Conservation (phyloP, 2,113 vertebrate genomes). For the Grus americana region DNA sequence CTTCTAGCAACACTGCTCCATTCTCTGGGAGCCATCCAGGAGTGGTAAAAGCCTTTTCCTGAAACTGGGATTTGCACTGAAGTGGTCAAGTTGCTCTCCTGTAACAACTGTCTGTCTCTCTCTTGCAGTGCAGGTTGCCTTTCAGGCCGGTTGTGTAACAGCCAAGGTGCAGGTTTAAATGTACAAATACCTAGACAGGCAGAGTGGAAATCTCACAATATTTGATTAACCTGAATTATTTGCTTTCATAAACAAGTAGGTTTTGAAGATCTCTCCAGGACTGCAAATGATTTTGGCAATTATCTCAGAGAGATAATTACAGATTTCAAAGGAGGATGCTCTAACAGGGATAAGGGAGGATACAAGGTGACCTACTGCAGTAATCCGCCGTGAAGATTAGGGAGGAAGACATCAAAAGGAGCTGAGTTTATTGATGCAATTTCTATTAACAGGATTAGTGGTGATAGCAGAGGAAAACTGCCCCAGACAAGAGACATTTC, state of each 20-base stretch:
- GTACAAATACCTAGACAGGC: background rate
- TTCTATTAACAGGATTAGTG: conserved; percentile 57
- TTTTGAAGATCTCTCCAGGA: conserved; percentile 62
- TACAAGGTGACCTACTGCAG: conserved; percentile 46
- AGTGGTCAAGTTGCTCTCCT: background rate
- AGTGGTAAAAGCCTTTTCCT: background rate
- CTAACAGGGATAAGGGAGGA: conserved; percentile 1
- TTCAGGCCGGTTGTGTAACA: background rate
- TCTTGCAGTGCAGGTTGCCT: background rate
- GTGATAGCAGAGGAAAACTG: background rate
- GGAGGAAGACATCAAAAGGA: conserved; percentile 45
- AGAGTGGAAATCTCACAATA: background rate
- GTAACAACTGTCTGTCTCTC: background rate
- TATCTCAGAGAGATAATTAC: conserved; percentile 61
- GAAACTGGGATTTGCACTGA: background rate
- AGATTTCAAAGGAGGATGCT: conserved; percentile 57
- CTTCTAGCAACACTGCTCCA: background rate
- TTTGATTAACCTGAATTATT: conserved; percentile 59
- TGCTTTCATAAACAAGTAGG: conserved; percentile 65
- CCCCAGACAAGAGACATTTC: conserved; percentile 2
- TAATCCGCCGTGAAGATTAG: conserved; percentile 50
- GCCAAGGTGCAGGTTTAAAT: background rate
- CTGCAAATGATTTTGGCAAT: conserved; percentile 63
- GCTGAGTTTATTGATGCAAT: conserved; percentile 19
- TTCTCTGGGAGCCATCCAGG: background rate